Base-by-base conservation (phyloP, 2,113 vertebrate genomes). In the Triplophysa siluroides region DNA sequence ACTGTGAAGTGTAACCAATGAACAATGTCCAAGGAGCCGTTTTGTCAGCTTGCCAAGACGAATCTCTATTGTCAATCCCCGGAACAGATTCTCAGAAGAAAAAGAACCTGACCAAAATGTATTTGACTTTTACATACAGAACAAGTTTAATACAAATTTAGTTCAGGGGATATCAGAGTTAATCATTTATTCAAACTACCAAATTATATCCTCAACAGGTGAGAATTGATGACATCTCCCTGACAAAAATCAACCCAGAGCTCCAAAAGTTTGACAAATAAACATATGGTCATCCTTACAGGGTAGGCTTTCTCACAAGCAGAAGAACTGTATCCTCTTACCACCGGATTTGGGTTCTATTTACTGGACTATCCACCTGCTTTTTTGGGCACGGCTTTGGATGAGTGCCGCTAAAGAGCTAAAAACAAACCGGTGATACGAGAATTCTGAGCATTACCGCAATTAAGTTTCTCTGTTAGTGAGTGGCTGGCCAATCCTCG, bases 21-120 rank as follows among this genome's bases (percentile, higher is more conserved):
- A 84, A 91, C 90, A 90, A 88, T 89, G 89, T 85, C 84, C 78
- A 78, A 80, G 85, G 82, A 87, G 79, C 62, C 73, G 68, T 86
- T 88, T 83, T 87, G 86, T 86, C 77, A 83, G 83, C 47, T 65
- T 78, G 87, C 81, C 85, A 85, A 76, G 75, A 54, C 47, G 56
- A 63, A 2, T 5, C 67, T 81, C 83, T 83, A 88, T 90, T 89
- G 88, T 88, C 70, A 83, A 72, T 80, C 69, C 76, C 81, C 83
- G 86, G 82, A 83, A 87, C 81, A 71, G 19, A 82, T 50, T 68
- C 73, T 38, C 3, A n/a, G 72, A 84, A 79, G 33, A 84, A 74
- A 82, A 83, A 76, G 74, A 79, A 81, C 80, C 50, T 12, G 72
- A 23, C 21, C 67, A 81, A 58, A 62, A 21, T 78, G 11, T 23